phyloP scores from a whole-genome alignment of 2,797 vertebrate species.

The Scomberomorus guttatus region DNA sequence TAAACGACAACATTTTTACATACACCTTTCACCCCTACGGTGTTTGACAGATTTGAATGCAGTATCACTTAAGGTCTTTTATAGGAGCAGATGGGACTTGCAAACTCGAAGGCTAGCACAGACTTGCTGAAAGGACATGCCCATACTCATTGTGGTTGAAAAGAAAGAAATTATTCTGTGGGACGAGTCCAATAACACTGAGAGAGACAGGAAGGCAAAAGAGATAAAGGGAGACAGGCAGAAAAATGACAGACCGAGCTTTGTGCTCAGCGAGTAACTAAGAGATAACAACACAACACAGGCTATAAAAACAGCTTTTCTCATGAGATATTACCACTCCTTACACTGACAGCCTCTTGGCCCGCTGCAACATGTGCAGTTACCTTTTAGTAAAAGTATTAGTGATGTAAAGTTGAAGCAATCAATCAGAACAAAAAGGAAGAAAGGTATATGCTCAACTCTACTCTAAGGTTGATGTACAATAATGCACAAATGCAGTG shows the following conservation, averaged over 20 bases:
- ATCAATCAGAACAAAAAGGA: background rate
- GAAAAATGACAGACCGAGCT: constrained; percentile 22
- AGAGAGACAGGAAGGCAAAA: constrained; percentile 9
- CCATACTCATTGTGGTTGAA: constrained; percentile 27
- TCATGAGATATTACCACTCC: background rate
- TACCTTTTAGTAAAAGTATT: constrained; percentile 1
- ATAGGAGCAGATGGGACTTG: constrained; percentile 41
- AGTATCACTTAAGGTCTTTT: constrained; percentile 29
- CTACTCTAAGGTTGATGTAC: background rate
- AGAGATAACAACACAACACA: constrained; percentile 54
- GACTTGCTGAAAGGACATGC: constrained; percentile 45
- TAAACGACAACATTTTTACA: background rate
- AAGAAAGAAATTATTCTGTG: constrained; percentile 18
- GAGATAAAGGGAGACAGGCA: background rate
- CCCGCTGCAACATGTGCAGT: background rate
- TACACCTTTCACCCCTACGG: background rate
- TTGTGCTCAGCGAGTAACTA: constrained; percentile 36
- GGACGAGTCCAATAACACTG: constrained; percentile 34
- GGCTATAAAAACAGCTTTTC: constrained; percentile 17
- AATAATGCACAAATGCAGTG: background rate
- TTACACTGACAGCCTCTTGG: constrained; percentile 34
- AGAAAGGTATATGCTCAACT: background rate
- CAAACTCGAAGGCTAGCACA: constrained; percentile 37
- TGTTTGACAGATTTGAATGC: background rate
- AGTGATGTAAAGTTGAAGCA: background rate